Evolutionary conservation across 2,888 invertebrate species (phyloP), one percentile per base, ranked within the genome.

Genomic region (Platynereis dumerilii): DNA sequence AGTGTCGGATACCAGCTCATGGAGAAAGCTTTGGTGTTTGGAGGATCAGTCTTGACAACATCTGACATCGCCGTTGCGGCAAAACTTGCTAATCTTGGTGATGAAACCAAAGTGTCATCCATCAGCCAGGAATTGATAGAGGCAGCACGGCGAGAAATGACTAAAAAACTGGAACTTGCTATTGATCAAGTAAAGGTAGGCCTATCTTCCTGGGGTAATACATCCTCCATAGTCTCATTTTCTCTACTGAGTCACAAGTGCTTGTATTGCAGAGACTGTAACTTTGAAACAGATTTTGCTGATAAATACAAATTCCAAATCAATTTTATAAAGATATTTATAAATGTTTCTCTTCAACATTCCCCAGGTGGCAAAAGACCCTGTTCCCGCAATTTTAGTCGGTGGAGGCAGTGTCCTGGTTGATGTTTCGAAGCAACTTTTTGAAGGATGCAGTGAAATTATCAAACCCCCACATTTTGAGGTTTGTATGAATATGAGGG

Each of bases 11-110:
- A 75, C 63, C 73, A 72, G 26, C 69, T 82, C 10, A 44, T 48
- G 26, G 55, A 71, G 12, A 78, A 79, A 64, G 75, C 78, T 5
- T 59, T 75, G 26, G 72, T 78, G 1, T 81, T 80, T 67, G 71
- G 72, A 28, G 68, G 69, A 39, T 5, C 66, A 66, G 64, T 53
- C 10, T 26, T 80, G 1, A 82, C 81, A 1, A 75, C 80, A 0
- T 81, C 79, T 1, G 82, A 82, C 61, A 68, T 80, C 3, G 80
- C 81, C 15, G 78, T 82, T 15, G 78, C 78, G 12, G 70, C 72
- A 15, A 79, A 75, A 0, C 62, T 77, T 15, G 72, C 67, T 20
- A 54, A 67, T 1, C 62, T 78, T 22, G 78, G 77, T 2, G 61
- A 73, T 17, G 45, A 34, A 17, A 60, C 63, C n/a, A 68, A 70